Evolutionary conservation across 2,113 vertebrate genomes (phyloP).

Genomic region (Prionailurus bengalensis): DNA sequence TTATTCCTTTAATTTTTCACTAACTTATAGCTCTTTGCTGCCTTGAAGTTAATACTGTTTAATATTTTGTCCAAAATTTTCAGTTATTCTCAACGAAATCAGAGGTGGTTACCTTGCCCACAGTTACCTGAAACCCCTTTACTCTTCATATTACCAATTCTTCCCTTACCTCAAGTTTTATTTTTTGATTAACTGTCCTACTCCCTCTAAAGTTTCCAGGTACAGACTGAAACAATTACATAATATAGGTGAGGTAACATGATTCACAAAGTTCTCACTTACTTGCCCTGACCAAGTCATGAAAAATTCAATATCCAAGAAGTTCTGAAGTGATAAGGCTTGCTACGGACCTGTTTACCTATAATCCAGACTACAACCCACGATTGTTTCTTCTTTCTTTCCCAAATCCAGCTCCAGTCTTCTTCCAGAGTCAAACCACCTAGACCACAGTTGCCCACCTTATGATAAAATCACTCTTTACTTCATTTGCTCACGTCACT

Average conservation of each 20-base stretch:
- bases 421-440: background rate
- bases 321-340: background rate
- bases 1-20: background rate
- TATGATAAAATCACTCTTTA: background rate
- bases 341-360: background rate
- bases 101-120: background rate
- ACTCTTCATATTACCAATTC: background rate
- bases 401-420: background rate
- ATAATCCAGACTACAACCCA: background rate
- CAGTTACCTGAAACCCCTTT: background rate
- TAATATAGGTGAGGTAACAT: background rate
- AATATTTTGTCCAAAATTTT: constrained; percentile 2
- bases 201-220: background rate
- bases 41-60: background rate
- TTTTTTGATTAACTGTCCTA: background rate
- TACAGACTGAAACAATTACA: background rate
- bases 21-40: background rate
- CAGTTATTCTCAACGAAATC: background rate
- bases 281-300: background rate
- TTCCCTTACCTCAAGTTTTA: background rate
- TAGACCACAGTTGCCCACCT: background rate
- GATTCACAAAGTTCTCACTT: background rate
- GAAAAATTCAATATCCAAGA: background rate
- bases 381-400: background rate
- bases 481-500: background rate